phyloP scores from a whole-genome alignment of 1,140 invertebrate species.

The Oncopeltus fasciatus region DNA sequence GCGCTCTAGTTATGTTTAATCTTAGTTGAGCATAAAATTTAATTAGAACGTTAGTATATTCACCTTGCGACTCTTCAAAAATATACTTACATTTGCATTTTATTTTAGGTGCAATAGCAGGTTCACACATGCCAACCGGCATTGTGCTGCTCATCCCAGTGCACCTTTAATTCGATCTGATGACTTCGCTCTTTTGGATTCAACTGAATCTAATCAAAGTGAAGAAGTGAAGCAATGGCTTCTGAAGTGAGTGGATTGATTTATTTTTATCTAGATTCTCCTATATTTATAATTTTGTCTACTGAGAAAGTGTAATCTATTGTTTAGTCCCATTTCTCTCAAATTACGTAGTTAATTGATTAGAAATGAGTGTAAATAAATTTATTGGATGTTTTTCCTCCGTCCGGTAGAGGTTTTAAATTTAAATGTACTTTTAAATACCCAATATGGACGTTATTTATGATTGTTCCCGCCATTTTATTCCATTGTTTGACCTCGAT shows the following conservation, averaged over 20 bases:
- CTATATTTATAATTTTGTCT: too few species aligned
- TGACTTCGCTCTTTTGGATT: slow-evolving; percentile 37
- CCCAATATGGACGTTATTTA: not conserved
- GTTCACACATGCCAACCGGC: slow-evolving; percentile 70
- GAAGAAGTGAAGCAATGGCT: slow-evolving; percentile 41
- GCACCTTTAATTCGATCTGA: slow-evolving; percentile 39
- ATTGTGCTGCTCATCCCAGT: slow-evolving; percentile 51
- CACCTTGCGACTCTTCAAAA: not conserved
- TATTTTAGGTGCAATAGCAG: slow-evolving; percentile 39
- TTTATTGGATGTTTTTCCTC: too few species aligned
- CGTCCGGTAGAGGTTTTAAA: not conserved
- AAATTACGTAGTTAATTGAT: too few species aligned
- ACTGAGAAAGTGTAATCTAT: too few species aligned
- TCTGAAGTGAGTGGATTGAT: slow-evolving; percentile 34
- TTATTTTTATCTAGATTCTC: too few species aligned
- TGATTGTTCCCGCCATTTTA: not conserved
- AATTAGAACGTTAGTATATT: not conserved
- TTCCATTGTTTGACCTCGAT: not conserved
- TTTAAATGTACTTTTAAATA: not conserved
- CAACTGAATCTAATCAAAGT: slow-evolving; percentile 35
- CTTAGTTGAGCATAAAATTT: not conserved
- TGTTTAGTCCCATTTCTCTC: too few species aligned
- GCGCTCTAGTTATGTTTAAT: not conserved
- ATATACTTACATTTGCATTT: too few species aligned
- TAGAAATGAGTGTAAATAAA: too few species aligned